Conservation (phyloP, 2,888 invertebrate species). For the Tridacna crocea region DNA sequence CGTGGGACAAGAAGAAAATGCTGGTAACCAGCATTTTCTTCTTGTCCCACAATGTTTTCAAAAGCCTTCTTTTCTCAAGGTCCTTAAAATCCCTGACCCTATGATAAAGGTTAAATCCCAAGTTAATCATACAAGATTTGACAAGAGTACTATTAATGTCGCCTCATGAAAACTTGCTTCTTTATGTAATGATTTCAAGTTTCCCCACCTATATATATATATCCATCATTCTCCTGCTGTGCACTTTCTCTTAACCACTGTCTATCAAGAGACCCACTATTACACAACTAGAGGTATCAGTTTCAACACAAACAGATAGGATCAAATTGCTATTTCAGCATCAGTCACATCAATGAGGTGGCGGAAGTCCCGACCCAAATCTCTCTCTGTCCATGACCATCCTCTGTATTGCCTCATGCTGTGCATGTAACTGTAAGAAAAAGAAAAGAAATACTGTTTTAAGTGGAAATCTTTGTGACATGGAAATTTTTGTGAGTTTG, state of each 20-base stretch:
- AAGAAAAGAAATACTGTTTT: not conserved
- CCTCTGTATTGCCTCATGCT: slow-evolving; percentile 94
- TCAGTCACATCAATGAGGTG: slow-evolving; percentile 55
- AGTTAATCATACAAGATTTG: no score
- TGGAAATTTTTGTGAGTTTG: no score
- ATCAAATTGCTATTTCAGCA: not conserved
- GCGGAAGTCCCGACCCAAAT: slow-evolving; percentile 76
- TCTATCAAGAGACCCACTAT: not conserved
- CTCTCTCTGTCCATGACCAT: slow-evolving; percentile 91
- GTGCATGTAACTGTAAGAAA: slow-evolving; percentile 81
- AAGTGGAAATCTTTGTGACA: no score
- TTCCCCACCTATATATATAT: no score
- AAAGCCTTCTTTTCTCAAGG: not conserved
- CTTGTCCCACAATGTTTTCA: not conserved
- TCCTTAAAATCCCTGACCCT: no score
- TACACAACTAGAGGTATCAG: not conserved
- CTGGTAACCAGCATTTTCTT: not conserved
- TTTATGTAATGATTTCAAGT: not conserved
- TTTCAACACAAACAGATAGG: not conserved
- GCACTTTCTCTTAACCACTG: not conserved
- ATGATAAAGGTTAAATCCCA: no score
- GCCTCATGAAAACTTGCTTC: not conserved
- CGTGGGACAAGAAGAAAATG: no score
- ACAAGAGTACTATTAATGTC: no score
- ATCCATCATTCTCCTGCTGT: not conserved